phyloP scores from a whole-genome alignment of 2,888 invertebrate species.

The Matsumyia berberina region DNA sequence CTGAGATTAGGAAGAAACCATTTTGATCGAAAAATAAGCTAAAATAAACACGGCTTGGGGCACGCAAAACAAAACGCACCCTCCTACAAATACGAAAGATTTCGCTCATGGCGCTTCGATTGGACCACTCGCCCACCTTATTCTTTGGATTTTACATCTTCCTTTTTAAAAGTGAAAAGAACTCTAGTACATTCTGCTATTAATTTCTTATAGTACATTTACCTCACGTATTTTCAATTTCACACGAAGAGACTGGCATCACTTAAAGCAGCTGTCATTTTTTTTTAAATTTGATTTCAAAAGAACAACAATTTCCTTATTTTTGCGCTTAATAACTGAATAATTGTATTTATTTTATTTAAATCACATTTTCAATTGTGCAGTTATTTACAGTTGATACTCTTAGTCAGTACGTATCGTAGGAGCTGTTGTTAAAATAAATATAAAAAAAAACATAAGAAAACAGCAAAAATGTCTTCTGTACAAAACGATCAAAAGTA shows the following conservation, averaged over 20 bases:
- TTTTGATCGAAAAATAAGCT: no score
- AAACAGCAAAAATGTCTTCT: conserved; percentile 29
- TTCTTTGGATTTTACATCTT: no score
- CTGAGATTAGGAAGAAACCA: no score
- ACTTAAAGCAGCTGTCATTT: not conserved
- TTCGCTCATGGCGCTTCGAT: no score
- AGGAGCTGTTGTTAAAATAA: not conserved
- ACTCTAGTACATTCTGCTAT: no score
- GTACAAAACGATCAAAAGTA: conserved; percentile 29
- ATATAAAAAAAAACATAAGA: not conserved
- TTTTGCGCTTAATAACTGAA: conserved; percentile 7
- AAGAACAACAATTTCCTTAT: not conserved
- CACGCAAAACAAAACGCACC: no score
- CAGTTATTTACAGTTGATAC: not conserved
- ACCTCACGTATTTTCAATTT: not conserved
- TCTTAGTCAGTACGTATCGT: not conserved
- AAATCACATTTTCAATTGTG: not conserved
- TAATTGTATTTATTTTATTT: not conserved
- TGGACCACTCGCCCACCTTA: no score
- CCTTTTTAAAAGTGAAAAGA: no score
- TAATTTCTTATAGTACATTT: not conserved
- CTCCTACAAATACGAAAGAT: no score
- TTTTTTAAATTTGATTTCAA: not conserved
- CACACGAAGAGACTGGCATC: not conserved
- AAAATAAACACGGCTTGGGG: no score